Percentiles rank a stretch among this genome's conserved stretches.
phyloP scores from a whole-genome alignment of 2,888 invertebrate genomes.

The Ceriagrion tenellum region DNA sequence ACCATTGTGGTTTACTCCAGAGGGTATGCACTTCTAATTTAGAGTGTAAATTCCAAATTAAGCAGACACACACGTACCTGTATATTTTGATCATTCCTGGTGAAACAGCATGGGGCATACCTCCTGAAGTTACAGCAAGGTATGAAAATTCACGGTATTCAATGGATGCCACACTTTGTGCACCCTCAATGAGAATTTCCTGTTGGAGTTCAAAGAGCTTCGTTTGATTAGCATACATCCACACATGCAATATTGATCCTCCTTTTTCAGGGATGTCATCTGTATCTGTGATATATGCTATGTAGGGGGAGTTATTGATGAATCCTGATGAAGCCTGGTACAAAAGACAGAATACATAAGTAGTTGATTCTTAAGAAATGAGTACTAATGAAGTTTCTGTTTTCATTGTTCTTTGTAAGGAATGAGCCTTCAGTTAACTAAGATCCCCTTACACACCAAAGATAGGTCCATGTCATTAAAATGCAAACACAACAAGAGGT shows the following conservation, averaged over 20 bases:
- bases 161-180: slow-evolving; percentile 28
- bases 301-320: background rate
- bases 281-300: background rate
- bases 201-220: slow-evolving; percentile 22
- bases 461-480: too few species aligned
- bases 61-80: slow-evolving; percentile 33
- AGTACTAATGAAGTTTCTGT: background rate
- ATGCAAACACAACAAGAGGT: too few species aligned
- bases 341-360: background rate
- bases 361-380: background rate
- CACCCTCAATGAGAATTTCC: slow-evolving; percentile 21
- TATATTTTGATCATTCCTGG: slow-evolving; percentile 43
- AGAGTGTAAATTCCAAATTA: too few species aligned
- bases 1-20: too few species aligned
- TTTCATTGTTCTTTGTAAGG: background rate
- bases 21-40: too few species aligned
- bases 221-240: slow-evolving; percentile 42
- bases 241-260: slow-evolving; percentile 8
- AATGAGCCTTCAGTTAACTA: background rate
- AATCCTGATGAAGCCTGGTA: slow-evolving; percentile 38
- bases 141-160: background rate
- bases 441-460: too few species aligned
- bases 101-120: slow-evolving; percentile 1
- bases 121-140: slow-evolving; percentile 48
- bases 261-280: background rate